Evolutionary conservation across 64 coral and sea anemone species (phyloP), one percentile per base, ranked within the genome.

Genomic region (Pocillopora damicornis): DNA sequence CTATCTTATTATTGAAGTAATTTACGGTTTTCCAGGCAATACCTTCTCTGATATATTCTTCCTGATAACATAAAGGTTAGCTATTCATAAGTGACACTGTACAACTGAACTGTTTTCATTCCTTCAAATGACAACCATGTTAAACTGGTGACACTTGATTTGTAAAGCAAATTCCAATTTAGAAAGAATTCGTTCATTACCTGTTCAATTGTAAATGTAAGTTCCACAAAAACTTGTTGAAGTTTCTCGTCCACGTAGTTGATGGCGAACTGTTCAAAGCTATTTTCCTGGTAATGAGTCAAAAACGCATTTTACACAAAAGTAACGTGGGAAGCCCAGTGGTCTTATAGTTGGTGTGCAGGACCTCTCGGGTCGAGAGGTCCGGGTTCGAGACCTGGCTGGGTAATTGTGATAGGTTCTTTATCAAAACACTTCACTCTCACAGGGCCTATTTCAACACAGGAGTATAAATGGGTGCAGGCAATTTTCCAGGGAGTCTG

Each of bases 181-280:
- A 63, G 16, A 63, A 17, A 11, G 1, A 13, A 63, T 63, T 1
- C 16, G 60, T 8, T 15, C 12, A 30, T 72, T 86, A 95, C 93
- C 94, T 96, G 94, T 30, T 96, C 94, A n/a, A 78, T 96, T 65
- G 93, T 96, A 6, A 96, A 37, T 17, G 94, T 96, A 22, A 96
- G 79, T 15, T 93, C 94, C 23, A 96, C 89, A 73, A 93, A 96
- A 76, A 96, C 82, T 20, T 96, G 91, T 62, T 96, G 91, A 11
- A 96, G 90, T 63, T 96, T 96, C 74, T 96, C 94, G 51, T 96
- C 92, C 0, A 96, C 91, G 60, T 92, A 96, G 77, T 96, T 96
- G 87, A 96, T 96, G 1, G 87, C 92, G 93, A 96, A 96, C 82
- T 96, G 94, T 51, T 96, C 94, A 79, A 96, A 96, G 26, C 94